These are phyloP conservation scores for Resseliella maxima DNA, from an alignment of 2,888 invertebrate species.

Conservation along the genomic window DNA sequence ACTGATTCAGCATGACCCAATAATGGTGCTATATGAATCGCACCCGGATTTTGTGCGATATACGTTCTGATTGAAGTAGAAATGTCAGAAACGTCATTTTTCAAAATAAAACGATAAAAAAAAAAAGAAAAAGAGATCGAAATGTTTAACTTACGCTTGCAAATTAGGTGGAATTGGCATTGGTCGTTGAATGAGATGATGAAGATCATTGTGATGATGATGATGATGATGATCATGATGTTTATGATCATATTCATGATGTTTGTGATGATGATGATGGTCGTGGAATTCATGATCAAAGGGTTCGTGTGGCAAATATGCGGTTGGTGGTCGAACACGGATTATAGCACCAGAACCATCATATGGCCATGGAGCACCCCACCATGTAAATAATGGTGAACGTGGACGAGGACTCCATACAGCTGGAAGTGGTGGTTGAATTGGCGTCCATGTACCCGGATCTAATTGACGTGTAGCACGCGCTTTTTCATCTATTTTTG, in stretches of 20 bases:
- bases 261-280: background rate
- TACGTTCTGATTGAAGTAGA: constrained; percentile 34
- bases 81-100: background rate
- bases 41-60: background rate
- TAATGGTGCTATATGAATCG: background rate
- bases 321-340: background rate
- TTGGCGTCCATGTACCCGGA: background rate
- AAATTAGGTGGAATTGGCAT: background rate
- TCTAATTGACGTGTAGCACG: background rate
- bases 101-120: background rate
- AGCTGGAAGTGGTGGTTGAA: background rate
- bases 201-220: background rate
- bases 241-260: background rate
- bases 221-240: background rate
- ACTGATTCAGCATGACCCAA: background rate
- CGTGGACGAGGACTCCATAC: background rate
- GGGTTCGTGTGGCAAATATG: background rate
- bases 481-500: background rate
- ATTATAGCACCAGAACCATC: background rate
- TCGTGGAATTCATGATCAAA: background rate
- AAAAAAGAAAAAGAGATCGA: too few species aligned
- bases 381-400: background rate
- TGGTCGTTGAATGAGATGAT: background rate
- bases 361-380: background rate
- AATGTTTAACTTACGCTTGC: background rate